Evolutionary conservation across 2,888 invertebrate species (phyloP).

Genomic region (Cataglyphis albicans): DNA sequence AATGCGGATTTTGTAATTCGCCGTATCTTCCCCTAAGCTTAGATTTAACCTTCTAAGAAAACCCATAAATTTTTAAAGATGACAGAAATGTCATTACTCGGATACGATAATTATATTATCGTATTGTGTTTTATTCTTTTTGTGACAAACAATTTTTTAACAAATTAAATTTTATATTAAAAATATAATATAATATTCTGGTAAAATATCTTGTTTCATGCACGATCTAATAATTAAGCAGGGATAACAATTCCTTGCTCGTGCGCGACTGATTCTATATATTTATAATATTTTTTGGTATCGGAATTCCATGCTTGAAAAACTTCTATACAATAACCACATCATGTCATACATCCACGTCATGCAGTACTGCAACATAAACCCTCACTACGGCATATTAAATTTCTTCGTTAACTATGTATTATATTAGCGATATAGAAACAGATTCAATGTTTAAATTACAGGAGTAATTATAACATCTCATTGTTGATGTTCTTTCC

Average conservation of each 20-base stretch:
- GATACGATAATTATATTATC: not conserved
- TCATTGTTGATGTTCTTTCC: not conserved
- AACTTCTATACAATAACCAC: slow-evolving; percentile 40
- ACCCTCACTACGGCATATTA: slow-evolving; percentile 32
- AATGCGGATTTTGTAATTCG: slow-evolving; percentile 7
- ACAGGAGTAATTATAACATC: slow-evolving; percentile 32
- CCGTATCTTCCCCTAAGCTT: not conserved
- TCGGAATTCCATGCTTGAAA: slow-evolving; percentile 17
- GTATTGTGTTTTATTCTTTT: not conserved
- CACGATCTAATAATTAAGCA: not conserved
- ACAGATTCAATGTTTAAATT: slow-evolving; percentile 31
- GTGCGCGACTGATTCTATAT: not conserved
- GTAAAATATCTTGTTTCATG: not conserved
- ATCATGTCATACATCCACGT: not conserved
- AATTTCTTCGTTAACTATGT: slow-evolving; percentile 51
- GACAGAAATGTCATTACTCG: not conserved
- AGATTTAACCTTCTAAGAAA: not conserved
- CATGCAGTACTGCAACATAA: slow-evolving; percentile 3
- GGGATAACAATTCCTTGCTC: not conserved
- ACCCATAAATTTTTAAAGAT: not conserved
- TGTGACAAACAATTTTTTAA: not conserved
- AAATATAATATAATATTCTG: not conserved
- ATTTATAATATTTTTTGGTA: slow-evolving; percentile 2
- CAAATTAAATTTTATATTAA: not conserved
- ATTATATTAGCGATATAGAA: slow-evolving; percentile 23